phyloP scores from a whole-genome alignment of 2,888 invertebrate species.

The Ophion ellenae region DNA sequence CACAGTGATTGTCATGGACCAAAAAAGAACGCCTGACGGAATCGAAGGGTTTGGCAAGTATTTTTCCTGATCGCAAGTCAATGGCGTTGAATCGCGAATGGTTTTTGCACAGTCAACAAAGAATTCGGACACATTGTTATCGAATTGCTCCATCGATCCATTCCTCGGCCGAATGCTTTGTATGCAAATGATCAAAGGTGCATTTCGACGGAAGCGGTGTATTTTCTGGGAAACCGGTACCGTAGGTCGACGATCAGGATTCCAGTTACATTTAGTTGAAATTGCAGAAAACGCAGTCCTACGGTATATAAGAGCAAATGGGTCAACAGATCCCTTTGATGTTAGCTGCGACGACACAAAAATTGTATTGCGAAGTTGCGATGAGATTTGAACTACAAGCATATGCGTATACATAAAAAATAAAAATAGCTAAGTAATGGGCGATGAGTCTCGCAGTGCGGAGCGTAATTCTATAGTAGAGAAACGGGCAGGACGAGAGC shows the following conservation, averaged over 20 bases:
- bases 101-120: neutral
- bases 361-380: constrained; percentile 1
- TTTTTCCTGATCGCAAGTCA: neutral
- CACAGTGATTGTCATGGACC: neutral
- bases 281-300: neutral
- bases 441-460: neutral
- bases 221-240: neutral
- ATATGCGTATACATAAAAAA: neutral
- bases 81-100: neutral
- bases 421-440: constrained; percentile 34
- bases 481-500: constrained; percentile 11
- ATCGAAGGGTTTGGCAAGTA: neutral
- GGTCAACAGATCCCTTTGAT: constrained; percentile 6
- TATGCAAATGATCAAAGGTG: neutral
- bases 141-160: neutral
- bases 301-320: neutral
- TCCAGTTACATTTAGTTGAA: neutral
- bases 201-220: neutral
- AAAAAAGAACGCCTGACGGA: neutral
- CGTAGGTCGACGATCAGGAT: neutral
- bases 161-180: neutral
- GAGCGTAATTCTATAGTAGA: constrained; percentile 34
- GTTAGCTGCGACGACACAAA: constrained; percentile 7
- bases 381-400: neutral
- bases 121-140: neutral